Evolutionary conservation across 2,888 invertebrate species (phyloP).

Genomic region (Lycaena phlaeas): DNA sequence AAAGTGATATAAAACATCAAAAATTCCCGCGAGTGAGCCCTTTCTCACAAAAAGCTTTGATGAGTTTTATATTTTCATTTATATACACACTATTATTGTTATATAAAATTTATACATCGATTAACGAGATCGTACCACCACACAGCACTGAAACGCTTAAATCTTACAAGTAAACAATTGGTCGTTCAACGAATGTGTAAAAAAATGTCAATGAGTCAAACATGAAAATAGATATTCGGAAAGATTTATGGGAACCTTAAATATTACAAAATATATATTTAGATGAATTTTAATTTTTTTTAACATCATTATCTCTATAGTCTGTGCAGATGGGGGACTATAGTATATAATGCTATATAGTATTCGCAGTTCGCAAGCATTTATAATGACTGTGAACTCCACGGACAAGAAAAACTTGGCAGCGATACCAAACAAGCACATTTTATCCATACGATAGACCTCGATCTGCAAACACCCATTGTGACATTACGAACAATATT

Average conservation of each 20-base stretch:
- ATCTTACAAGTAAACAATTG: slow-evolving; percentile 5
- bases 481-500: slow-evolving; percentile 10
- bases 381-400: too few relatives aligned
- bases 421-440: too few relatives aligned
- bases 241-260: background rate
- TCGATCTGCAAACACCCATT: too few relatives aligned
- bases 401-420: too few relatives aligned
- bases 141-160: background rate
- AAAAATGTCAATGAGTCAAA: slow-evolving; percentile 6
- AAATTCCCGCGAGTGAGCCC: slow-evolving; percentile 53
- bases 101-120: slow-evolving; percentile 14
- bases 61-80: slow-evolving; percentile 38
- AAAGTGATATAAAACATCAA: slow-evolving; percentile 42
- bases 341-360: too few relatives aligned
- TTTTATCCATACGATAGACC: too few relatives aligned
- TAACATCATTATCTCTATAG: slow-evolving; percentile 10
- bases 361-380: too few relatives aligned
- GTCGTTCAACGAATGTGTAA: slow-evolving; percentile 9
- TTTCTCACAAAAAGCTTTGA: slow-evolving; percentile 31
- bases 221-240: background rate
- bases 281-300: slow-evolving; percentile 6
- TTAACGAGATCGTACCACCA: background rate
- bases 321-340: too few relatives aligned
- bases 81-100: slow-evolving; percentile 19
- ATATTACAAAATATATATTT: slow-evolving; percentile 5